A percentile compares a stretch with the other conserved stretches of the same genome.
Conservation (phyloP, 2,113 vertebrate genomes). For the Leptobrachium ailaonicum region DNA sequence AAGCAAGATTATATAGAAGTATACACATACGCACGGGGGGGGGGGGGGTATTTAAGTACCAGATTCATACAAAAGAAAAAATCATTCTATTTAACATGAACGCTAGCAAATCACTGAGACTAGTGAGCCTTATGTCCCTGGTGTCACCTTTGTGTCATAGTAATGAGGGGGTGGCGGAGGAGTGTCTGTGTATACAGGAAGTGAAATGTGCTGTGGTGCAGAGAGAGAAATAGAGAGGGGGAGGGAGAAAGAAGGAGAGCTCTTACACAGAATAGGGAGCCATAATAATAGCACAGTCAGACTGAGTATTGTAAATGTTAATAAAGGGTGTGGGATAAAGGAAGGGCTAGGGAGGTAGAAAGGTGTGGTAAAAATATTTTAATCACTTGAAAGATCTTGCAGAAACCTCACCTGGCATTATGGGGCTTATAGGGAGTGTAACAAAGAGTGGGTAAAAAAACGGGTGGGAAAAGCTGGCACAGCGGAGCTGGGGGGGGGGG, state of each 20-base stretch:
- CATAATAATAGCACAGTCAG: no score
- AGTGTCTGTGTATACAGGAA: conserved; percentile 19
- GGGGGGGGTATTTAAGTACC: neutral
- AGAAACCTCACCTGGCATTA: neutral
- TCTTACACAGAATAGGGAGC: neutral
- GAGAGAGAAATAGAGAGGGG: neutral
- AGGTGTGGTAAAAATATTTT: neutral
- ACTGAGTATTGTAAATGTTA: neutral
- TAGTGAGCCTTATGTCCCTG: neutral
- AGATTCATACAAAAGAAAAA: neutral
- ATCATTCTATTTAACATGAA: neutral
- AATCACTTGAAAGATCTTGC: neutral
- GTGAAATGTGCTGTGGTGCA: conserved; percentile 7
- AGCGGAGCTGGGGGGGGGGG: no score
- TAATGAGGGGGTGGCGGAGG: neutral
- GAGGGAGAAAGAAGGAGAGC: neutral
- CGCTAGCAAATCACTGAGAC: neutral
- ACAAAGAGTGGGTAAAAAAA: no score
- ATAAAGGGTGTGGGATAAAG: neutral
- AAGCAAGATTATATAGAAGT: neutral
- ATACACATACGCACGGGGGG: conserved; percentile 9
- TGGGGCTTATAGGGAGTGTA: no score
- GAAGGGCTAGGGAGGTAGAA: neutral
- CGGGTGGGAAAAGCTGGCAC: no score
- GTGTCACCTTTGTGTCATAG: conserved; percentile 5